These are phyloP conservation scores for Pammene fasciana DNA, from an alignment of 2,888 invertebrate genomes.

Conservation along the genomic window DNA sequence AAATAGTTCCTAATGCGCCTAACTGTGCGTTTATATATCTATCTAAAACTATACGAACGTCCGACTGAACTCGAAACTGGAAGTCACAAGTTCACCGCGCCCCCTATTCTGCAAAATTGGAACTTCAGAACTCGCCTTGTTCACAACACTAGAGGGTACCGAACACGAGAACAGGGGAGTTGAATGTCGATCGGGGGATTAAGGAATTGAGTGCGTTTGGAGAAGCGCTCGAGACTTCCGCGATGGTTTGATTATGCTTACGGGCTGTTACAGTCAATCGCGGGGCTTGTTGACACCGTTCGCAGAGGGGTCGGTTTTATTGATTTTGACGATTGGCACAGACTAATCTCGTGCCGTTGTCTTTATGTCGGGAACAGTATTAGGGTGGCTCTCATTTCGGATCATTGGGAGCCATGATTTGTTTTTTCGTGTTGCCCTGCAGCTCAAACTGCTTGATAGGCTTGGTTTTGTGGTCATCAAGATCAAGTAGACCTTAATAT, in stretches of 20 bases:
- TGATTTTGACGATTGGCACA: conserved; percentile 24
- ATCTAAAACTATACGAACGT: not conserved
- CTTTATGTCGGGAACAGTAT: not conserved
- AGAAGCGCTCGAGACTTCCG: conserved; percentile 37
- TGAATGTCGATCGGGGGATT: conserved; percentile 40
- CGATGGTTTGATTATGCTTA: conserved; percentile 42
- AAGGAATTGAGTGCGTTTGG: conserved; percentile 39
- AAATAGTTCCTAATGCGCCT: not conserved
- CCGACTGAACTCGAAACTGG: not conserved
- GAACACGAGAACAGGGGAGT: conserved; percentile 34
- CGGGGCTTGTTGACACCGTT: conserved; percentile 37
- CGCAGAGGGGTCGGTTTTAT: conserved; percentile 30
- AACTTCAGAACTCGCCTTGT: not conserved
- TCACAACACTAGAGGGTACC: conserved; percentile 17
- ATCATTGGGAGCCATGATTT: not conserved
- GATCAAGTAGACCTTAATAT: not conserved
- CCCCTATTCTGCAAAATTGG: conserved; percentile 1
- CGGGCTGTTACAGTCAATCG: conserved; percentile 40
- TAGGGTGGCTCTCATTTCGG: not conserved
- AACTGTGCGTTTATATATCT: not conserved
- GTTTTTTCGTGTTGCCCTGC: too few species aligned
- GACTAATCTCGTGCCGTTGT: not conserved
- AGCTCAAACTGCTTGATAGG: too few species aligned
- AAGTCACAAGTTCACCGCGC: not conserved
- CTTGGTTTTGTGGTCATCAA: too few species aligned